These are phyloP conservation scores for Alloplasta piceator DNA, from an alignment of 2,888 invertebrate genomes.

Conservation along the genomic window DNA sequence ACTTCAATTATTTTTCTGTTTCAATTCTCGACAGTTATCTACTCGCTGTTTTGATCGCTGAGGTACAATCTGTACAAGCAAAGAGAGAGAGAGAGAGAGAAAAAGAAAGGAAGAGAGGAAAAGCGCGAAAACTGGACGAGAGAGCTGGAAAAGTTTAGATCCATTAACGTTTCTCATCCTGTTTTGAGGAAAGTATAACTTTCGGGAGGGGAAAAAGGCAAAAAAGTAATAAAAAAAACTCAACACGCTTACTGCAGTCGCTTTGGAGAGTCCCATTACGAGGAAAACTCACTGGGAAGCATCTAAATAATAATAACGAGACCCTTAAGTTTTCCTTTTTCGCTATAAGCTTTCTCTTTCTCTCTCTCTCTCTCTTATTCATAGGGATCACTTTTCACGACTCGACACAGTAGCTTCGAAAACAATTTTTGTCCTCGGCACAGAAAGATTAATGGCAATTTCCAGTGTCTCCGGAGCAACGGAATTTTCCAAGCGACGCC, in stretches of 20 bases:
- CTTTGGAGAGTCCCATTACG: conserved; percentile 26
- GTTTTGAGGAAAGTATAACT: conserved; percentile 35
- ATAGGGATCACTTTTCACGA: conserved; percentile 14
- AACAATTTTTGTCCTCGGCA: conserved; percentile 50
- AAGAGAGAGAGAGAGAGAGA: neutral
- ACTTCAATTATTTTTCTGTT: no score
- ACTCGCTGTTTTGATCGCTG: no score
- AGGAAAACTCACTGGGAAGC: conserved; percentile 44
- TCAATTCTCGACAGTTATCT: no score
- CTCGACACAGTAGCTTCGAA: conserved; percentile 34
- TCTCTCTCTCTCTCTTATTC: conserved; percentile 14
- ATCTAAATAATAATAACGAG: conserved; percentile 62
- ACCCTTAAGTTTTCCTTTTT: conserved; percentile 42
- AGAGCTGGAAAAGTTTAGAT: conserved; percentile 48
- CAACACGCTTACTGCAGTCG: conserved; percentile 28
- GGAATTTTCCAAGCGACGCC: neutral
- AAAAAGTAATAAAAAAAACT: conserved; percentile 12
- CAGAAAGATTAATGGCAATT: conserved; percentile 65
- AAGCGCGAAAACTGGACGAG: neutral
- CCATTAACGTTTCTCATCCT: conserved; percentile 59
- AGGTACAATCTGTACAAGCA: no score
- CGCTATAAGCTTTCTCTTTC: conserved; percentile 33
- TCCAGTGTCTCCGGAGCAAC: conserved; percentile 53
- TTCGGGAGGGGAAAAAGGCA: conserved; percentile 1
- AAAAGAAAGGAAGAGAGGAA: conserved; percentile 21